Percentiles rank a stretch among this genome's conserved stretches.
These are phyloP conservation scores for Epinephelus coioides DNA, from an alignment of 2,797 vertebrate species.

Conservation along the genomic window DNA sequence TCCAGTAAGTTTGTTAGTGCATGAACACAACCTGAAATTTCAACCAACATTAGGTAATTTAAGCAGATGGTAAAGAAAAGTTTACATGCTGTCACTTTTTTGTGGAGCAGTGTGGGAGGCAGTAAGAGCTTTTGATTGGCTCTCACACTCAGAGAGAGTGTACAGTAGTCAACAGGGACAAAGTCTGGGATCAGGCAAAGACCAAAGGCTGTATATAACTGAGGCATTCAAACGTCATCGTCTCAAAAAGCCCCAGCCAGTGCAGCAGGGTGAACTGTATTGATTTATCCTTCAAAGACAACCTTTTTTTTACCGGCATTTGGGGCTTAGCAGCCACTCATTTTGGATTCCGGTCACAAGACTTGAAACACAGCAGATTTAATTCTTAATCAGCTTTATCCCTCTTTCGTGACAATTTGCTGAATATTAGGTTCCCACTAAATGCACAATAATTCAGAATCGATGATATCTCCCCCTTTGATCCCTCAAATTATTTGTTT, in stretches of 20 bases:
- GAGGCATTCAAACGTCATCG: conserved; percentile 40
- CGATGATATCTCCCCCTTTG: conserved; percentile 34
- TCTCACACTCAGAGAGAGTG: conserved; percentile 15
- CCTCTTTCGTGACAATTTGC: conserved; percentile 65
- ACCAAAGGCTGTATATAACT: conserved; percentile 47
- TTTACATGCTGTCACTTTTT: background rate
- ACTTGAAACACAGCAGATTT: conserved; percentile 69
- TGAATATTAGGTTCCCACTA: conserved; percentile 58
- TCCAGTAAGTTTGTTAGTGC: too few relatives aligned
- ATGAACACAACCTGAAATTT: conserved; percentile 1
- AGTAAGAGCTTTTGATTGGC: conserved; percentile 21
- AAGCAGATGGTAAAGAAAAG: background rate
- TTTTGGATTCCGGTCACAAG: conserved; percentile 71
- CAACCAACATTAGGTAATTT: background rate
- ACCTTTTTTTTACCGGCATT: conserved; percentile 41
- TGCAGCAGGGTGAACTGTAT: conserved; percentile 37
- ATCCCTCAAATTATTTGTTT: conserved; percentile 46
- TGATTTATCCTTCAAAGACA: conserved; percentile 72
- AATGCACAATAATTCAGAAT: conserved; percentile 62
- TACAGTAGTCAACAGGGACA: conserved; percentile 59
- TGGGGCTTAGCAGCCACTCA: conserved; percentile 56
- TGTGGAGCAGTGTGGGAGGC: background rate
- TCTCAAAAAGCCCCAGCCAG: conserved; percentile 35
- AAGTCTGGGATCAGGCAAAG: conserved; percentile 64
- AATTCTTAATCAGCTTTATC: conserved; percentile 72